Conservation (phyloP, 2,888 invertebrate species). For the Mimachlamys varia region DNA sequence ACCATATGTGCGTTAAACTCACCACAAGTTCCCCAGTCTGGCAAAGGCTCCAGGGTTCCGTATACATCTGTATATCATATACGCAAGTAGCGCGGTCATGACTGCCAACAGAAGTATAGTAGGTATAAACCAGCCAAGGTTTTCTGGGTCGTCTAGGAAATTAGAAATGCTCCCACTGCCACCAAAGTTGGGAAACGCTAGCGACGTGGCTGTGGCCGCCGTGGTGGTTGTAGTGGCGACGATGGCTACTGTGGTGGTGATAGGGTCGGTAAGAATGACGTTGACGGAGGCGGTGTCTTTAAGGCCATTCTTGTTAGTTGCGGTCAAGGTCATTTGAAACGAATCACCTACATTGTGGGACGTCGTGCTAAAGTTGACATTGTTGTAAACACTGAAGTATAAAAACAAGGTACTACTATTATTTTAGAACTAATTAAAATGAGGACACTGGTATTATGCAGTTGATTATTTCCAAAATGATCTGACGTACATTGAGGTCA, state of each 20-base stretch:
- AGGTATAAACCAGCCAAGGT: constrained; percentile 60
- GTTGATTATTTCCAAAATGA: no score
- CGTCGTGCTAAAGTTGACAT: constrained; percentile 12
- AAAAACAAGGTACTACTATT: neutral
- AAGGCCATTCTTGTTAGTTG: constrained; percentile 41
- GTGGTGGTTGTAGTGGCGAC: constrained; percentile 44
- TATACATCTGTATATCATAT: constrained; percentile 55
- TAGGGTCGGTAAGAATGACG: constrained; percentile 47
- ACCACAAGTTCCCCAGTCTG: neutral
- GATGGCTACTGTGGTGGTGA: constrained; percentile 57
- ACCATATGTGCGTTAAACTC: neutral
- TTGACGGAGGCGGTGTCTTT: constrained; percentile 51
- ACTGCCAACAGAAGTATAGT: constrained; percentile 52
- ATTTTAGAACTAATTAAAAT: no score
- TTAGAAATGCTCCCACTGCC: constrained; percentile 36
- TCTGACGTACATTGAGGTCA: no score
- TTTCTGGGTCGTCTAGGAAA: constrained; percentile 55
- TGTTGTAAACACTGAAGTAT: neutral
- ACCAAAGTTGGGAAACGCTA: constrained; percentile 7
- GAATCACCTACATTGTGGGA: neutral
- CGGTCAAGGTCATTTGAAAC: neutral
- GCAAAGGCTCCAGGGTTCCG: constrained; percentile 45
- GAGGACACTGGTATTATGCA: no score
- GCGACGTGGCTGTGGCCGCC: neutral
- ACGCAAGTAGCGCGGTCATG: constrained; percentile 52